Evolutionary conservation across 2,797 vertebrate genomes (phyloP).

Genomic region (Tragopan temminckii): DNA sequence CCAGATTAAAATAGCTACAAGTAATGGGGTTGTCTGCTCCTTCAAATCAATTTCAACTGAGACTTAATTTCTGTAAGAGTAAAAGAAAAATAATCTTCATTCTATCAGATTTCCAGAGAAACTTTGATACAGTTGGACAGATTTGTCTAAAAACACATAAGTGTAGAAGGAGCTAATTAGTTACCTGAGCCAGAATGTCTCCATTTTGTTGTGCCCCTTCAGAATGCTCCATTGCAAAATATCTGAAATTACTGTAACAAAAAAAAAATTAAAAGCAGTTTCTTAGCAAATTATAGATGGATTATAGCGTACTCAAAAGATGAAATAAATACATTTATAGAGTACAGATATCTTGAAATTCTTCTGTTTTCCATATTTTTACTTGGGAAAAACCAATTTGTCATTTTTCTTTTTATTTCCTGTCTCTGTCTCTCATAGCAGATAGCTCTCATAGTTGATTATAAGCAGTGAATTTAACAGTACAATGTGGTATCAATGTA

Average conservation of each 20-base stretch:
- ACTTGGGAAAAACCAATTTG: neutral
- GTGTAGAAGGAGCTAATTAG: constrained; percentile 37
- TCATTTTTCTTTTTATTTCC: neutral
- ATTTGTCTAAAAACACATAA: constrained; percentile 32
- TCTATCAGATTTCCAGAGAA: constrained; percentile 58
- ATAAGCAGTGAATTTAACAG: neutral
- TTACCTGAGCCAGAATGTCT: constrained; percentile 7
- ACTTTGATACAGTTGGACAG: constrained; percentile 46
- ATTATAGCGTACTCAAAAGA: neutral
- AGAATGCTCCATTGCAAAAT: constrained; percentile 31
- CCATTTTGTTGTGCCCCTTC: neutral
- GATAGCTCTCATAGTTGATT: neutral
- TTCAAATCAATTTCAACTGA: constrained; percentile 42
- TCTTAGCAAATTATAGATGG: neutral
- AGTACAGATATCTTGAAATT: neutral
- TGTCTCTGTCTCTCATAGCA: neutral
- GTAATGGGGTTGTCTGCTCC: constrained; percentile 48
- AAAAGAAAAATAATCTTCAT: constrained; percentile 56
- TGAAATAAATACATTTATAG: neutral
- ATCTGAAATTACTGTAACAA: neutral
- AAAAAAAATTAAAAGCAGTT: neutral
- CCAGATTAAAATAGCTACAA: constrained; percentile 56
- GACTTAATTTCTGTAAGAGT: constrained; percentile 45
- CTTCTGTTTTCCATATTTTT: neutral
- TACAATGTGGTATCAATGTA: neutral